phyloP scores from a whole-genome alignment of 2,888 invertebrate genomes.

The Sarcophaga variegata region DNA sequence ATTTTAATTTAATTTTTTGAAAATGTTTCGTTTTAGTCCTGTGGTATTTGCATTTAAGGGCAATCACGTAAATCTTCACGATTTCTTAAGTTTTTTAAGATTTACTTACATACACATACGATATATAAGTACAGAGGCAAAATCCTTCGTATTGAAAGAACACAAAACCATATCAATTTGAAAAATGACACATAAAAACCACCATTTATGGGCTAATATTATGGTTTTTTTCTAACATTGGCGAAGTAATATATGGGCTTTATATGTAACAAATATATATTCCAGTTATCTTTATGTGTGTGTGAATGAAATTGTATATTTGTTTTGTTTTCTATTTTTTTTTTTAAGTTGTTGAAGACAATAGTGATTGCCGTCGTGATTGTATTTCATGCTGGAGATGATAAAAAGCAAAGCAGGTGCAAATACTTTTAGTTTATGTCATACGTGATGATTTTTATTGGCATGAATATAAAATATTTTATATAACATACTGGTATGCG shows the following conservation, averaged over 20 bases:
- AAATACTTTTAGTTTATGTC: conserved; percentile 66
- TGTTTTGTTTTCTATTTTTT: too few relatives aligned
- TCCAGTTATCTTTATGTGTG: not conserved
- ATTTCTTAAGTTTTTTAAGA: conserved; percentile 34
- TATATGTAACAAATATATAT: not conserved
- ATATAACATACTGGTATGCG: conserved; percentile 5
- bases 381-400: conserved; percentile 35
- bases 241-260: not conserved
- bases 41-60: too few relatives aligned
- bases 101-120: conserved; percentile 36
- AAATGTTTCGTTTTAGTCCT: too few relatives aligned
- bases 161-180: conserved; percentile 9
- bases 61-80: conserved; percentile 44
- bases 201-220: conserved; percentile 47
- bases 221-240: not conserved
- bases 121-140: not conserved
- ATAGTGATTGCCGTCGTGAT: conserved; percentile 27
- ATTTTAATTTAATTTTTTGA: too few relatives aligned
- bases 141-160: not conserved
- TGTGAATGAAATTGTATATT: not conserved
- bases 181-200: conserved; percentile 55
- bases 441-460: conserved; percentile 63
- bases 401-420: conserved; percentile 56
- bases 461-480: conserved; percentile 21
- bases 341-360: conserved; percentile 32